Percentiles rank a stretch among this genome's conserved stretches.
phyloP scores from a whole-genome alignment of 2,797 vertebrate genomes.

The Girardinus metallicus region DNA sequence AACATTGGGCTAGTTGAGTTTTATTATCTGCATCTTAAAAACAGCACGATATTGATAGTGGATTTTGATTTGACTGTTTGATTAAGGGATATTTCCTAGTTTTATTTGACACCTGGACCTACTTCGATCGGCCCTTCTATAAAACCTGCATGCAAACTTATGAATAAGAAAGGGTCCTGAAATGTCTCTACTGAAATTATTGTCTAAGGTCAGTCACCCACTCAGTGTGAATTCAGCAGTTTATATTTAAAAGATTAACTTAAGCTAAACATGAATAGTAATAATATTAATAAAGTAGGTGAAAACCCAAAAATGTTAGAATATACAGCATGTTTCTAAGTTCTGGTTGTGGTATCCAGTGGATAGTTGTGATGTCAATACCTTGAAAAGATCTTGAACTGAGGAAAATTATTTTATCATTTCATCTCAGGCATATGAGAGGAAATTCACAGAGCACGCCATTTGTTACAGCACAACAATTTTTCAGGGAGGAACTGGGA shows the following conservation, averaged over 20 bases:
- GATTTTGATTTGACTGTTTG: neutral
- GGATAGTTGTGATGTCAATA: neutral
- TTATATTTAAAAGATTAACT: neutral
- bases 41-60: neutral
- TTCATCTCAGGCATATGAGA: neutral
- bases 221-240: neutral
- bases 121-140: too few relatives aligned
- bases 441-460: neutral
- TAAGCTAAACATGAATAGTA: neutral
- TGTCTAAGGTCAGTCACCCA: neutral
- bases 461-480: conserved; percentile 14
- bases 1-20: neutral
- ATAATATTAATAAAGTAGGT: too few relatives aligned
- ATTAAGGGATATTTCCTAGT: neutral
- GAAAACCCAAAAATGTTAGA: neutral
- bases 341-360: neutral
- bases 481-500: conserved; percentile 34
- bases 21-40: neutral
- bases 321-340: neutral
- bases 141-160: neutral
- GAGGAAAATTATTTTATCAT: neutral
- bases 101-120: neutral
- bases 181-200: neutral
- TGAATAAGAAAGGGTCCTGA: neutral
- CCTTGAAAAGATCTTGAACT: neutral